phyloP scores from a whole-genome alignment of 2,888 invertebrate species.

The Plemyria rubiginata region DNA sequence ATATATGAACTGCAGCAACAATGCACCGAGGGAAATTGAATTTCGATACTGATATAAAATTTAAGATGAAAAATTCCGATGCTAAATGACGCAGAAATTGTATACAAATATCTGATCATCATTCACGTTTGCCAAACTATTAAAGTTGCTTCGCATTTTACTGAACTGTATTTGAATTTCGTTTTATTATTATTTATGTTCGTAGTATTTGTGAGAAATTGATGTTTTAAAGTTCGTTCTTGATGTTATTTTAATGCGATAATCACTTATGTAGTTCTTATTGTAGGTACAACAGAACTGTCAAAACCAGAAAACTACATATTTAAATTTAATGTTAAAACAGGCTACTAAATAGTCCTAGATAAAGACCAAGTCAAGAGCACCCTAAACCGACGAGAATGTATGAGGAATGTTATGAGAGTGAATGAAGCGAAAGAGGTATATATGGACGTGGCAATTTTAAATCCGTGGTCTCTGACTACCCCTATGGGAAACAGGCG shows the following conservation, averaged over 20 bases:
- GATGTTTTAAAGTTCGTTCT: conserved; percentile 5
- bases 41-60: conserved; percentile 32
- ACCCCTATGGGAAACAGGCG: no score
- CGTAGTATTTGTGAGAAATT: conserved; percentile 5
- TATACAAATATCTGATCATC: conserved; percentile 35
- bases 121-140: conserved; percentile 31
- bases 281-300: no score
- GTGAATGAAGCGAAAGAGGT: no score
- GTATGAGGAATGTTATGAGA: no score
- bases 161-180: conserved; percentile 10
- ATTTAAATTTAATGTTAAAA: no score
- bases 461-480: no score
- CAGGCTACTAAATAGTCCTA: no score
- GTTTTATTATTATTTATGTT: background rate
- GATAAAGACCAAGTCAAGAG: no score
- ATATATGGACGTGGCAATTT: no score
- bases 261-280: background rate
- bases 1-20: conserved; percentile 34
- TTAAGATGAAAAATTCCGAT: conserved; percentile 35
- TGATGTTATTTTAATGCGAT: background rate
- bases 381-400: no score
- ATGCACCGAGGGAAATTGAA: conserved; percentile 35
- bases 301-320: no score
- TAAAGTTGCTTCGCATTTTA: conserved; percentile 22
- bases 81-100: conserved; percentile 33